A percentile compares a stretch with the other conserved stretches of the same genome.
phyloP scores from a whole-genome alignment of 2,113 vertebrate species.

The Rhadina sibilatrix region DNA sequence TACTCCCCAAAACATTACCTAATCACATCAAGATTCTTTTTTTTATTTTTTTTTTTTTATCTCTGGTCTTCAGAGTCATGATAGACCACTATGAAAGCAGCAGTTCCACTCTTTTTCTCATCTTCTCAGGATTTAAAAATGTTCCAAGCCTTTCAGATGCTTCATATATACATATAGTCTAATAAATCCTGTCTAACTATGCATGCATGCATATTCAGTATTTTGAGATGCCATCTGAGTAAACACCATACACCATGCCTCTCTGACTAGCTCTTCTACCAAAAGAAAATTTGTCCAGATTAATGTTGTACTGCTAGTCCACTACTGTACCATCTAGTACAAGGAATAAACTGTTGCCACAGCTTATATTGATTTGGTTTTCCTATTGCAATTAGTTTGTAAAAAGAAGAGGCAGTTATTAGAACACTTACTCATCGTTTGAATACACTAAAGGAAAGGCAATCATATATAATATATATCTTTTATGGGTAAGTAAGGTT shows the following conservation, averaged over 20 bases:
- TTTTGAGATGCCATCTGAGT: neutral
- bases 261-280: neutral
- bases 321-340: neutral
- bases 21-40: neutral
- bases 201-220: neutral
- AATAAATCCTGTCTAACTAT: neutral
- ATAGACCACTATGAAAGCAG: neutral
- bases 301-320: neutral
- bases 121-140: neutral
- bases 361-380: neutral
- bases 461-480: accelerated
- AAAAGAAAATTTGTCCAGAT: neutral
- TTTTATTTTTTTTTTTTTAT: neutral
- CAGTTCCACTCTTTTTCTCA: neutral
- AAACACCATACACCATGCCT: neutral
- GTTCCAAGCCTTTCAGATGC: neutral
- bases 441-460: neutral
- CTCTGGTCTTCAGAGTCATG: neutral
- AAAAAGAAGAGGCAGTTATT: neutral
- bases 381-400: neutral
- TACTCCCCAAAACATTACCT: neutral
- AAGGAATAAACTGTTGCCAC: neutral
- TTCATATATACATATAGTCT: neutral
- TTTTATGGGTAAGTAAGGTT: neutral
- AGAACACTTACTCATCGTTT: neutral